Base-by-base conservation (phyloP, 1,140 invertebrate genomes). In the Pogonomyrmex californicus region DNA sequence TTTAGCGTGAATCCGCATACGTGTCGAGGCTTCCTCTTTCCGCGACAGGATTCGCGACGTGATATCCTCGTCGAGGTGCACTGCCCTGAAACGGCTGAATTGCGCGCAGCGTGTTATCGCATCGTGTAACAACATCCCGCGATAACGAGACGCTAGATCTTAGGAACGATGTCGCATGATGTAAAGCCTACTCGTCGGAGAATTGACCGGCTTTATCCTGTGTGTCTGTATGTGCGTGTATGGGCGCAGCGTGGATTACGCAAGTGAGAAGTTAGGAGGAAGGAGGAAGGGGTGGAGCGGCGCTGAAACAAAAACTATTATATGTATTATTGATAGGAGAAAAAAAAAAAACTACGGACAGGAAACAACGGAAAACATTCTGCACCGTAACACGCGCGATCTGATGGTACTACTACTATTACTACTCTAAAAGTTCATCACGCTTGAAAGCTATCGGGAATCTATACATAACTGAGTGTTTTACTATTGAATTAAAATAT, bases 401-500 rank as follows among this genome's bases (percentile, higher is more conserved):
- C 76, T 58, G 85, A 86, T 66, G 87, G 87, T 89, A 89, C 87
- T 87, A 75, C 70, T 88, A 90, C 66, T 89, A 89, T 86, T 87
- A 75, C 70, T 88, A 90, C 66, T 77, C 49, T 63, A 71, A 88
- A 62, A 79, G 71, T 54, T 63, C 85, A 73, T 86, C 85, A 91
- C 70, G 88, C 88, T 91, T 92, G 78, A 73, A 89, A 89, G 85
- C 86, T 88, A 92, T 81, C 78, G 77, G 90, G 87, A 89, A 89
- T 91, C 87, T 91, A 93, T 92, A 92, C 86, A 91, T 91, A 87
- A 93, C 88, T 93, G 89, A 92, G 88, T 93, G 92, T 93, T 93
- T 92, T 93, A 93, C 90, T 92, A 93, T 90, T 77, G 90, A 81
- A 93, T 92, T 93, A 87, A 92, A 91, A 91, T 93, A 93, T 93